phyloP scores from a whole-genome alignment of 2,113 vertebrate genomes.

The Nesoenas mayeri region DNA sequence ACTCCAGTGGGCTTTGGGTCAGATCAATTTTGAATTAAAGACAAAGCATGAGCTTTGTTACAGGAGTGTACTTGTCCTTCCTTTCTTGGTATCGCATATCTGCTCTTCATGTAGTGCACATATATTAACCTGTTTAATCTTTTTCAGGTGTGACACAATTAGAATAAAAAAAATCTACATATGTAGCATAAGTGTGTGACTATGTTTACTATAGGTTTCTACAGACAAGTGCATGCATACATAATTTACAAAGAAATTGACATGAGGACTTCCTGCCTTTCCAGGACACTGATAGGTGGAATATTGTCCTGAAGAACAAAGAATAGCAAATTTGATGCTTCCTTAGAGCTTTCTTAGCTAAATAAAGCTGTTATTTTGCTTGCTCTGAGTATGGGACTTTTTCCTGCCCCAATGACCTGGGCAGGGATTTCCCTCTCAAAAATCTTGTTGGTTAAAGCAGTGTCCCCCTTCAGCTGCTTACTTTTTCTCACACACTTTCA shows the following conservation, averaged over 20 bases:
- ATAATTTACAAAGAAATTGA: not conserved
- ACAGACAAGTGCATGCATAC: not conserved
- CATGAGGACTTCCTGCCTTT: not conserved
- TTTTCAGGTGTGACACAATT: not conserved
- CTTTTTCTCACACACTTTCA: not conserved
- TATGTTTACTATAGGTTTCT: not conserved
- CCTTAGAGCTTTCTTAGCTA: not conserved
- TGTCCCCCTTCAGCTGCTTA: not conserved
- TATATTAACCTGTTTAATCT: not conserved
- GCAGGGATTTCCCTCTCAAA: constrained; percentile 51
- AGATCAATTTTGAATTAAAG: not conserved
- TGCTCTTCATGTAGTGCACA: not conserved
- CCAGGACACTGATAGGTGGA: not conserved
- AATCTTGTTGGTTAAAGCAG: not conserved
- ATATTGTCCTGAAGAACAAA: not conserved
- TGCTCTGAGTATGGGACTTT: not conserved
- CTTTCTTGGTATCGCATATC: not conserved
- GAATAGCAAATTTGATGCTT: constrained; percentile 21
- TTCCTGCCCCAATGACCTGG: not conserved
- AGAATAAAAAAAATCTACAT: not conserved
- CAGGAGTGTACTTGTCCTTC: not conserved
- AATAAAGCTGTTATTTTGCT: not conserved
- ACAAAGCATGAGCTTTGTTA: not conserved
- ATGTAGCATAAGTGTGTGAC: not conserved
- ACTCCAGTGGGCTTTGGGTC: not conserved